A percentile compares a stretch with the other conserved stretches of the same genome.
These are phyloP conservation scores for Pharmacophagus antenor DNA, from an alignment of 2,888 invertebrate species.

Conservation along the genomic window DNA sequence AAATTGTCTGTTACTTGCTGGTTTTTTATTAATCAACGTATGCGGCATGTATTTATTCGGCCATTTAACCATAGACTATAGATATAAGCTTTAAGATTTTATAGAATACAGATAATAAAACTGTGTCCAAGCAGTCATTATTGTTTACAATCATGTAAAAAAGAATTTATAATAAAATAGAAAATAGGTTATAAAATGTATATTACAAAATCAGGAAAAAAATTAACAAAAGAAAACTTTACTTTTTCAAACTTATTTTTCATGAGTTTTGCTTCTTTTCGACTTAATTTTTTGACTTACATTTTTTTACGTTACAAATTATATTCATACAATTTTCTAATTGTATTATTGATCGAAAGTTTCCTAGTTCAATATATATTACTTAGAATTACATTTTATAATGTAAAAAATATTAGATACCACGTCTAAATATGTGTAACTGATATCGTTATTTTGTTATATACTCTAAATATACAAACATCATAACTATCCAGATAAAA, in stretches of 20 bases:
- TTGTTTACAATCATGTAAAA: neutral
- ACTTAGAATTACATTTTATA: no score
- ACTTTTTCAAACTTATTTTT: neutral
- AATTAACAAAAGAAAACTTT: neutral
- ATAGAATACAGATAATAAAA: neutral
- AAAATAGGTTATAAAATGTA: neutral
- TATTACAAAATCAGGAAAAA: no score
- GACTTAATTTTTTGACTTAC: no score
- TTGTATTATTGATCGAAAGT: no score
- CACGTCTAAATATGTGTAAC: no score
- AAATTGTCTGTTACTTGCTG: neutral
- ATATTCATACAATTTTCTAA: no score
- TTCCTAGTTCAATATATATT: no score
- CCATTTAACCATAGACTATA: neutral
- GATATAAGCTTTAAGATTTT: neutral
- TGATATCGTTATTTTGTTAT: no score
- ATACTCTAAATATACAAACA: neutral
- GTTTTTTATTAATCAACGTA: neutral
- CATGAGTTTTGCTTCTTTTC: no score
- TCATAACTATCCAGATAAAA: neutral
- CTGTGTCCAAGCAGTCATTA: neutral
- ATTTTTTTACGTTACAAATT: no score
- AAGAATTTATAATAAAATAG: no score
- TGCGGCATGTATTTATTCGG: neutral
- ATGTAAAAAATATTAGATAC: no score